Conservation (phyloP, 2,797 vertebrate species). For the Notolepis coatsorum region DNA sequence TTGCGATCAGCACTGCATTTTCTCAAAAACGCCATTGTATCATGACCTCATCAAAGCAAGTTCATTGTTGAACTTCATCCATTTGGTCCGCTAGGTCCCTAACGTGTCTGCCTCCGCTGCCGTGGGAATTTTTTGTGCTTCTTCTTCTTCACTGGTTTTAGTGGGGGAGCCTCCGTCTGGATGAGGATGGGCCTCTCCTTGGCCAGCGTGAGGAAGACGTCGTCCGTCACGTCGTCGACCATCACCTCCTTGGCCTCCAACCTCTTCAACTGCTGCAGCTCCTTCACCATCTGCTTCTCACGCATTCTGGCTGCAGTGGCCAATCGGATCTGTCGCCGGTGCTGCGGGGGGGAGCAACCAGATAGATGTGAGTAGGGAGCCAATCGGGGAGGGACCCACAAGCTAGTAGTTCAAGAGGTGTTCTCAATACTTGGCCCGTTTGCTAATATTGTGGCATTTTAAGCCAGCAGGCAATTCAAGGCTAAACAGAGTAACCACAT, state of each 20-base stretch:
- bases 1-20: neutral
- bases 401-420: too few relatives aligned
- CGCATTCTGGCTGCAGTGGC: slow-evolving; percentile 87
- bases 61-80: neutral
- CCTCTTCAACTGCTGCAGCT: slow-evolving; percentile 86
- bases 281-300: slow-evolving; percentile 93
- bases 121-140: slow-evolving; percentile 89
- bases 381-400: neutral
- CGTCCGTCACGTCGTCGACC: slow-evolving; percentile 85
- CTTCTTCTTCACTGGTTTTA: slow-evolving; percentile 78
- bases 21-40: neutral
- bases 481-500: too few relatives aligned
- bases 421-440: too few relatives aligned
- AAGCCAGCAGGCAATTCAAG: too few relatives aligned
- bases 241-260: slow-evolving; percentile 76
- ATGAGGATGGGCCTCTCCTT: slow-evolving; percentile 85
- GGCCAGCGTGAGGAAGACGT: slow-evolving; percentile 88
- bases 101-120: slow-evolving; percentile 79
- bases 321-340: slow-evolving; percentile 85
- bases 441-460: too few relatives aligned
- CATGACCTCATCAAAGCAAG: neutral
- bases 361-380: neutral
- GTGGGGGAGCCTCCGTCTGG: slow-evolving; percentile 81
- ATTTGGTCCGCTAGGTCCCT: slow-evolving; percentile 56
- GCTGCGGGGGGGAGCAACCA: slow-evolving; percentile 69